Evolutionary conservation across 2,113 vertebrate species (phyloP), one percentile per base, ranked within the genome.

Genomic region (Maccullochella peelii): DNA sequence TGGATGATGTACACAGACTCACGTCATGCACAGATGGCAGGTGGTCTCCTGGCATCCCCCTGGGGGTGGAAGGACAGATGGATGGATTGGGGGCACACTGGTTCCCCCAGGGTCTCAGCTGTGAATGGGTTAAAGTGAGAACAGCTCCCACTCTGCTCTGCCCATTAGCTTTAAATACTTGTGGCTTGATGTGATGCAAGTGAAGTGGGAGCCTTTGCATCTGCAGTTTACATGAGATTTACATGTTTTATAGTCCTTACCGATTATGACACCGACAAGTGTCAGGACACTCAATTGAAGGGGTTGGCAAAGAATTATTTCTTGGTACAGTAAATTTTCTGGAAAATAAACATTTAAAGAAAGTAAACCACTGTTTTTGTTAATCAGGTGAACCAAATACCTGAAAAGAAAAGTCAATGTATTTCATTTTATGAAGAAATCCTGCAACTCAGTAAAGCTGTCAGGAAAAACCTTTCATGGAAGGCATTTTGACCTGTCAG

Each of bases 101-200:
- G 3, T 52, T 15, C 38, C 82, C 83, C 18, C 27, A 70, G 85
- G 90, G 87, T 63, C 82, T 89, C 77, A 86, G 88, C 80, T 88
- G 82, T 80, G 80, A 84, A 79, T 42, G 67, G 80, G 68, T 73
- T 80, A 76, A 82, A 82, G 78, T 78, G 83, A 86, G 86, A 88
- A 93, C 57, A 57, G 80, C 59, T 79, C 65, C 68, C 67, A 63
- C 44, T 74, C 63, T 49, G 36, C 70, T 54, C 42, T 36, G 61
- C 88, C 90, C 88, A 89, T 91, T 94, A 89, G 83, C 74, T 75
- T 86, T 85, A 88, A 82, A 86, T 88, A 92, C 68, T 73, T 20
- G 1, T 14, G 42, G 58, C 79, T 71, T 73, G 69, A 74, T 82
- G 55, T 69, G 75, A 80, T 66, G 30, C 50, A 55, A 79, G 21